Percentiles rank a stretch among this genome's conserved stretches.
phyloP scores from a whole-genome alignment of 2,113 vertebrate genomes.

The Oreotrochilus melanogaster region DNA sequence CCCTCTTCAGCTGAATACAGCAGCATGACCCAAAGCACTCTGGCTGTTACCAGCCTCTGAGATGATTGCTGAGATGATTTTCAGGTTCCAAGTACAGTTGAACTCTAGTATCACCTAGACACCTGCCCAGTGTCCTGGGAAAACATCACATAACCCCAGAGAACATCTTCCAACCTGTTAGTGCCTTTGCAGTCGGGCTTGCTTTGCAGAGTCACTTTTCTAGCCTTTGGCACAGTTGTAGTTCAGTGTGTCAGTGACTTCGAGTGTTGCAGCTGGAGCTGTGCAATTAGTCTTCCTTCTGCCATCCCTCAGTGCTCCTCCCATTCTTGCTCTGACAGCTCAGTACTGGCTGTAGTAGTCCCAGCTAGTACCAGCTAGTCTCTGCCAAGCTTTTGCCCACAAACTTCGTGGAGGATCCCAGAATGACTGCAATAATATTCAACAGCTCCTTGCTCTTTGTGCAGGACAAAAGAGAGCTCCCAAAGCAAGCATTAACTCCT shows the following conservation, averaged over 20 bases:
- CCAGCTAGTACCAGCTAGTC: constrained; percentile 46
- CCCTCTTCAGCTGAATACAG: neutral
- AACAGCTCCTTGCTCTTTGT: neutral
- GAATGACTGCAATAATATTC: neutral
- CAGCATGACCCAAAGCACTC: neutral
- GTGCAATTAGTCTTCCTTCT: constrained; percentile 35
- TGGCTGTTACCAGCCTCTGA: neutral
- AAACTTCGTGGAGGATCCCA: neutral
- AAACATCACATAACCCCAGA: neutral
- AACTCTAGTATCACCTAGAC: neutral
- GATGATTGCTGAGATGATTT: neutral
- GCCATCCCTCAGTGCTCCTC: constrained; percentile 35
- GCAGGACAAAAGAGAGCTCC: neutral
- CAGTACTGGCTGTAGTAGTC: constrained; percentile 11
- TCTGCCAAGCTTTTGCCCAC: constrained; percentile 4
- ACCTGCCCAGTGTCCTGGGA: neutral
- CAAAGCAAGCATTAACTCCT: neutral
- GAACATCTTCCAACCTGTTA: neutral
- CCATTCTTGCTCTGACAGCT: constrained; percentile 49
- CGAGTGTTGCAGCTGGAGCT: constrained; percentile 4
- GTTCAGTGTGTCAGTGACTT: constrained; percentile 59
- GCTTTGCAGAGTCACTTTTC: neutral
- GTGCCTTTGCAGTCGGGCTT: neutral
- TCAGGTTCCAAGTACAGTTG: neutral
- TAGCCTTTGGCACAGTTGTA: neutral